Conservation (phyloP, 2,888 invertebrate species). For the Liopterus haemorrhoidalis region DNA sequence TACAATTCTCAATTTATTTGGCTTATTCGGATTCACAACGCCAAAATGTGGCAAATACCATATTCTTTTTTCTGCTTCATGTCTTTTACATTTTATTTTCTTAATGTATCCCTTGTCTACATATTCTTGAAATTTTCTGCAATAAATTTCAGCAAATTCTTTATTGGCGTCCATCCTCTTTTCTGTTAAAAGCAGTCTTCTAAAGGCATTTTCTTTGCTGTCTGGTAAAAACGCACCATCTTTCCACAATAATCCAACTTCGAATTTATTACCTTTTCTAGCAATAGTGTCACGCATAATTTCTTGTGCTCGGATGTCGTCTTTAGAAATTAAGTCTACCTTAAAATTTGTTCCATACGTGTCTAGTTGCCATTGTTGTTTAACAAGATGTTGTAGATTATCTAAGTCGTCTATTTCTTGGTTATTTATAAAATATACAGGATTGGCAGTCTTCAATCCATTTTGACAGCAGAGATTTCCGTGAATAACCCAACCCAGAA, state of each 20-base stretch:
- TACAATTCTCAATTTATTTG: conserved; percentile 33
- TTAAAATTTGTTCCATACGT: neutral
- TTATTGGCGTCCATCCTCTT: conserved; percentile 22
- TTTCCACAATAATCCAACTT: conserved; percentile 31
- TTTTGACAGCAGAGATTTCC: no score
- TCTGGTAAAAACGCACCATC: conserved; percentile 29
- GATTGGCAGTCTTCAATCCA: no score
- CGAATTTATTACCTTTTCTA: conserved; percentile 17
- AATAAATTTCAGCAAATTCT: conserved; percentile 22
- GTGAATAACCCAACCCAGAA: no score
- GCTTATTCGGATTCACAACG: conserved; percentile 35
- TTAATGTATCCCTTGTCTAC: conserved; percentile 28
- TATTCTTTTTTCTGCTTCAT: conserved; percentile 14
- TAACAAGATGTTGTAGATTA: neutral
- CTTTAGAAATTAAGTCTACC: neutral
- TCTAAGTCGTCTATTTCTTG: neutral
- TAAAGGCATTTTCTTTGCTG: conserved; percentile 28
- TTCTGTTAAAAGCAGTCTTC: conserved; percentile 27
- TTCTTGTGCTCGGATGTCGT: conserved; percentile 6
- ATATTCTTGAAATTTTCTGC: conserved; percentile 25
- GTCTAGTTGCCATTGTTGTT: conserved; percentile 7
- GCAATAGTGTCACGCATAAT: conserved; percentile 23
- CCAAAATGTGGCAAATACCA: conserved; percentile 37
- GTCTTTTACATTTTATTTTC: conserved; percentile 25
- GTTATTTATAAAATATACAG: no score